These are phyloP conservation scores for Bradypodion ventrale DNA, from an alignment of 2,797 vertebrate species.

Conservation along the genomic window DNA sequence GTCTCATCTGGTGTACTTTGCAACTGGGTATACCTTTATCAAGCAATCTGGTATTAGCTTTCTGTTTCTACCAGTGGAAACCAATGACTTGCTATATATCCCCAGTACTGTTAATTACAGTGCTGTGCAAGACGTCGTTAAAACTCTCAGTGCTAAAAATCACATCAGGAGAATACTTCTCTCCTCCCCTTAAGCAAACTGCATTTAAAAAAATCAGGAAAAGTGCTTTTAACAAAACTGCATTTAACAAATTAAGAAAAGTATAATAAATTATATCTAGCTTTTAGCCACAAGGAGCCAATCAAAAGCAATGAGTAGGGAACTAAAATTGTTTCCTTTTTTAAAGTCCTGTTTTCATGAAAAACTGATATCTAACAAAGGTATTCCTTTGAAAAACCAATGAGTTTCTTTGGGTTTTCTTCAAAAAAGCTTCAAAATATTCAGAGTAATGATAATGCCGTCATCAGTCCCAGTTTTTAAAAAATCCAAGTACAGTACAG, in stretches of 20 bases:
- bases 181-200: conserved; percentile 58
- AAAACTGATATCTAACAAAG: conserved; percentile 14
- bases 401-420: not conserved
- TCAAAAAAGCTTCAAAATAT: too few species aligned
- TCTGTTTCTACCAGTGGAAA: conserved; percentile 71
- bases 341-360: conserved; percentile 1
- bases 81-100: conserved; percentile 61
- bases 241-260: conserved; percentile 26
- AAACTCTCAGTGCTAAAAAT: conserved; percentile 65
- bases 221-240: conserved; percentile 37
- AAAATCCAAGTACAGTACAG: not conserved
- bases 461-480: not conserved
- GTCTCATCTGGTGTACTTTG: conserved; percentile 70
- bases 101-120: conserved; percentile 71
- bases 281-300: conserved; percentile 18
- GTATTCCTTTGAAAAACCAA: not conserved
- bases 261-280: conserved; percentile 46
- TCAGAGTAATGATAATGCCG: not conserved
- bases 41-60: conserved; percentile 76
- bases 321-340: conserved; percentile 2
- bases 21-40: conserved; percentile 71
- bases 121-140: conserved; percentile 69
- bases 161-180: conserved; percentile 62
- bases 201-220: conserved; percentile 3
- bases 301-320: accelerated